Evolutionary conservation across 1,140 invertebrate genomes (phyloP).

Genomic region (Zaprionus camerounensis): DNA sequence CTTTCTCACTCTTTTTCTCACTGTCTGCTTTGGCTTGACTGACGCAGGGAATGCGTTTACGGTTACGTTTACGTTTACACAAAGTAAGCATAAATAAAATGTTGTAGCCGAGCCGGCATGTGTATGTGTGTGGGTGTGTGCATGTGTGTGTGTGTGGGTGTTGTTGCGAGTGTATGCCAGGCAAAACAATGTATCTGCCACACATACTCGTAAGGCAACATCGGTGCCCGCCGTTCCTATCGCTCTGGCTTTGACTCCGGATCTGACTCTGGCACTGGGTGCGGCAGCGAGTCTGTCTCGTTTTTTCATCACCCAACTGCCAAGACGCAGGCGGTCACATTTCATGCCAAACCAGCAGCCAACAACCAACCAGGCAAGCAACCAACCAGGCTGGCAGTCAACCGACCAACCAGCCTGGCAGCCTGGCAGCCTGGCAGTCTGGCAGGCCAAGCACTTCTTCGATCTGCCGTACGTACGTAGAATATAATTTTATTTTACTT

Average conservation of each 20-base stretch:
- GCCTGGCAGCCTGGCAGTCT: not conserved
- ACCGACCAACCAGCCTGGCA: slow-evolving; percentile 4
- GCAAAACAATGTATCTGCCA: slow-evolving; percentile 63
- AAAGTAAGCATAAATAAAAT: slow-evolving; percentile 82
- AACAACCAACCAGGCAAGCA: slow-evolving; percentile 1
- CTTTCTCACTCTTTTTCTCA: not conserved
- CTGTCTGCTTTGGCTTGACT: slow-evolving; percentile 38
- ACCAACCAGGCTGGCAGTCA: slow-evolving; percentile 11
- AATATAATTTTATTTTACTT: slow-evolving; percentile 82
- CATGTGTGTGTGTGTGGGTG: slow-evolving; percentile 23
- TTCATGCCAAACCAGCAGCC: slow-evolving; percentile 43
- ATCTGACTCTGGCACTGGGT: not conserved
- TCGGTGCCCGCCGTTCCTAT: slow-evolving; percentile 26
- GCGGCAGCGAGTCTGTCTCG: not conserved
- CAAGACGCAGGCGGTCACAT: slow-evolving; percentile 59
- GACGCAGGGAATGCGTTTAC: slow-evolving; percentile 60
- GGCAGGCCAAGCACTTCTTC: slow-evolving; percentile 51
- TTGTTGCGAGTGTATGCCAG: slow-evolving; percentile 31
- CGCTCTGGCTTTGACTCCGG: slow-evolving; percentile 14
- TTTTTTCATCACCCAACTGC: slow-evolving; percentile 16
- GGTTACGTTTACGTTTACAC: slow-evolving; percentile 69
- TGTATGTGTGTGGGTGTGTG: slow-evolving; percentile 24
- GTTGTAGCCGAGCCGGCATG: slow-evolving; percentile 40
- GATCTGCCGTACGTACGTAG: slow-evolving; percentile 49
- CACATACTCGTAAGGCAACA: slow-evolving; percentile 25